phyloP scores from a whole-genome alignment of 2,888 invertebrate species.

The Thyatira batis region DNA sequence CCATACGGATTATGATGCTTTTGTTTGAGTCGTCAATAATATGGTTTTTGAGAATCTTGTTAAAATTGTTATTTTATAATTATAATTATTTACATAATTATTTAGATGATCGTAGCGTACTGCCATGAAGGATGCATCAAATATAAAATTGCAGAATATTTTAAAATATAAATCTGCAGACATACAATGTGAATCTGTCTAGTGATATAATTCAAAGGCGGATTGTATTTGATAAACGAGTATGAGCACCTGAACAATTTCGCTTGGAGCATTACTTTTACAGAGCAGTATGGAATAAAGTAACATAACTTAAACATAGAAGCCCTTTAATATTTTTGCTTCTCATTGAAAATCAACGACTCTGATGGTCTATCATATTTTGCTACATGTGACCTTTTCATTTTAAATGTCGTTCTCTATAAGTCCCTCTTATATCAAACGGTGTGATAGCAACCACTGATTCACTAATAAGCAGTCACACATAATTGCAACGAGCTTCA shows the following conservation, averaged over 20 bases:
- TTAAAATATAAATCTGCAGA: too few species aligned
- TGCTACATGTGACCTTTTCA: too few species aligned
- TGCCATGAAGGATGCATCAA: too few species aligned
- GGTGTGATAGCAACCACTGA: constrained; percentile 5
- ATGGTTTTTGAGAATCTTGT: neutral
- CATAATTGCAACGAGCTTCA: constrained; percentile 30
- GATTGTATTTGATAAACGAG: neutral
- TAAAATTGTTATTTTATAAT: too few species aligned
- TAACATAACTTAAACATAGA: too few species aligned
- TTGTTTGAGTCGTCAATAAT: neutral
- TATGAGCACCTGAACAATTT: neutral
- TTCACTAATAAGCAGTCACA: constrained; percentile 34
- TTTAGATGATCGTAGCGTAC: too few species aligned
- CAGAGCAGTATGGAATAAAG: neutral
- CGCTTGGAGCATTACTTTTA: neutral
- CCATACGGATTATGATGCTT: neutral
- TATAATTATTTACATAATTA: too few species aligned
- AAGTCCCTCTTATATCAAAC: neutral
- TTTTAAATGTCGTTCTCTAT: neutral
- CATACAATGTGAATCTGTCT: neutral
- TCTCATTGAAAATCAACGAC: too few species aligned
- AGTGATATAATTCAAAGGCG: neutral
- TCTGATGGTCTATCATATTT: too few species aligned
- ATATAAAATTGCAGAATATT: too few species aligned
- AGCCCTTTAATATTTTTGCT: too few species aligned